A percentile compares a stretch with the other conserved stretches of the same genome.
Conservation (phyloP, 2,888 invertebrate species). For the Drosophila phalerata region DNA sequence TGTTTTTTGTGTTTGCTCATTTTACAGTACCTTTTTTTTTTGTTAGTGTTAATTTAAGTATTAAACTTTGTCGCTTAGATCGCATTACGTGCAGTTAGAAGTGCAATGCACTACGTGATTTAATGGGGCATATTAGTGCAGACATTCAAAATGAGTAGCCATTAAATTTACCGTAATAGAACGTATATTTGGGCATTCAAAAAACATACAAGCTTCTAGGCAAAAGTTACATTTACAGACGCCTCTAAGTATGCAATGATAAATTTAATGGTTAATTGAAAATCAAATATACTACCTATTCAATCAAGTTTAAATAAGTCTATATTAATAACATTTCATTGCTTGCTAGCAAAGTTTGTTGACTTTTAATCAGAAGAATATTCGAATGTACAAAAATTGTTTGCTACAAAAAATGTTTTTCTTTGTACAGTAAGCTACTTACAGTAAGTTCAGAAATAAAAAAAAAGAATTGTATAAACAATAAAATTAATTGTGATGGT, state of each 20-base stretch:
- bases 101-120: conserved; percentile 3
- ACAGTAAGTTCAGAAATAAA: too few species aligned
- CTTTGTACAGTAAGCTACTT: too few species aligned
- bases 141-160: neutral
- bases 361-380: neutral
- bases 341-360: conserved; percentile 2
- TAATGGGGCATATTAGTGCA: conserved; percentile 12
- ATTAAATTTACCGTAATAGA: too few species aligned
- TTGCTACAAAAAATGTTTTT: too few species aligned
- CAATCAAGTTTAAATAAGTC: neutral
- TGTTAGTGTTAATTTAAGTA: conserved; percentile 17
- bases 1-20: conserved; percentile 3
- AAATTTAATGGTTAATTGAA: too few species aligned
- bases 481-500: too few species aligned
- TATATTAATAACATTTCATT: conserved; percentile 4
- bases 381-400: neutral
- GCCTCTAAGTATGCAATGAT: conserved; percentile 33
- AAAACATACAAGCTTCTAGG: neutral
- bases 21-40: neutral
- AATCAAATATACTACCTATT: too few species aligned
- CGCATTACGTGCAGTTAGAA: conserved; percentile 12
- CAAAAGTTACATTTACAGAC: neutral
- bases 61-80: conserved; percentile 32
- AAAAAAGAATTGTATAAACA: too few species aligned
- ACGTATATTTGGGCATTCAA: neutral